Base-by-base conservation (phyloP, 2,113 vertebrate genomes). In the Camarhynchus parvulus region DNA sequence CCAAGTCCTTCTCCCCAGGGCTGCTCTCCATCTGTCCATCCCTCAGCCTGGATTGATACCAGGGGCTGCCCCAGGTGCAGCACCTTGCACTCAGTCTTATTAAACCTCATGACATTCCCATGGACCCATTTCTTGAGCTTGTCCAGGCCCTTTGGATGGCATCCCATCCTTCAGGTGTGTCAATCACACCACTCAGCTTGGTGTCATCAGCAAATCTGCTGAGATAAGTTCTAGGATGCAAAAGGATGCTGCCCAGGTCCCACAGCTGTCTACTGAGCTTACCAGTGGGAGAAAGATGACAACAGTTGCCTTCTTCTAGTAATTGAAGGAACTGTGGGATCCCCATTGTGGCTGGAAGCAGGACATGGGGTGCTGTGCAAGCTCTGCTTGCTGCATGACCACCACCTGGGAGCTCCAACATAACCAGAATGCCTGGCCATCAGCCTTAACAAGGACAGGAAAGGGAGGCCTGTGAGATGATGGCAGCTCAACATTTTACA, bases 331-430 rank as follows among this genome's bases (percentile, higher is more conserved):
- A 49, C 31, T 15, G 31, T 10, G 25, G 28, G 37, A 73, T 84
- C 15, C 24, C 7, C 3, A 4, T 25, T 1, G 2, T 50, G 55
- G 25, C 10, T 58, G 33, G 37, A 28, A 41, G 58, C 15, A 49
- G 59, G 23, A 42, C 30, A 21, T 0, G 0, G 28, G 21, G 2
- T 27, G 12, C n/a, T 81, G 28, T 0, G 0, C 47, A 25, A 58
- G 25, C n/a, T 72, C 53, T 83, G 15, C 18, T 76, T 27, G 23
- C n/a, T 68, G 20, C 50, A 13, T 1, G 13, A 16, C 10, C 46
- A 52, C 20, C 20, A 20, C 22, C 22, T 47, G 5, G 2, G 18
- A 81, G 35, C 11, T 31, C 14, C 7, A 39, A 33, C 14, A 30
- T 9, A 25, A 22, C 28, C 10, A 56, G 47, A 33, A 64, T 37